These are phyloP conservation scores for Erithacus rubecula DNA, from an alignment of 2,797 vertebrate genomes.

Conservation along the genomic window DNA sequence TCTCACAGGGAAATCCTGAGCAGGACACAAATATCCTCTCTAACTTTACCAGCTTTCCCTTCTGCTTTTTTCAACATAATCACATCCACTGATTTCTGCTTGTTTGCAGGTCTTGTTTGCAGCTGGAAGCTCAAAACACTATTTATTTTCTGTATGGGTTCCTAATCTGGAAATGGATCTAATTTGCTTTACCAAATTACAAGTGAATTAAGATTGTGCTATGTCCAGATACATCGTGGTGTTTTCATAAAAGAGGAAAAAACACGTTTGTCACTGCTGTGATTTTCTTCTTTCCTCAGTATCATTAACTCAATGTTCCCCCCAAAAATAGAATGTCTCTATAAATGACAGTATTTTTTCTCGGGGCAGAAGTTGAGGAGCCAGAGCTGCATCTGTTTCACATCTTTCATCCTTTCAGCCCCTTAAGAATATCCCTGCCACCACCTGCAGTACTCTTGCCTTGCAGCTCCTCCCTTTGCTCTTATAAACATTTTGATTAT, in stretches of 20 bases:
- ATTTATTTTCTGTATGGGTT: background rate
- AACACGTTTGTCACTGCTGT: background rate
- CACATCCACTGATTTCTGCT: background rate
- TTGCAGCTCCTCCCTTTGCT: background rate
- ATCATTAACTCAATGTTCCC: background rate
- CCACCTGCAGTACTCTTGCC: background rate
- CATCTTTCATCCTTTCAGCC: background rate
- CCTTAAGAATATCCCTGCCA: conserved; percentile 7
- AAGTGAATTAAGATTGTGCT: conserved; percentile 32
- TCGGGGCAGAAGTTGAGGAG: background rate
- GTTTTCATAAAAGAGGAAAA: conserved; percentile 22
- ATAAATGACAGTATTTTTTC: background rate
- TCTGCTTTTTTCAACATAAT: background rate
- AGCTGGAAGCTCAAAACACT: background rate
- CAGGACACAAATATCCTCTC: background rate
- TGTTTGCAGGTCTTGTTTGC: conserved; percentile 9
- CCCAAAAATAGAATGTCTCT: background rate
- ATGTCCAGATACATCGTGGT: background rate
- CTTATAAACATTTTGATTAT: background rate
- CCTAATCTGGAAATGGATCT: conserved; percentile 45
- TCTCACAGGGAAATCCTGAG: background rate
- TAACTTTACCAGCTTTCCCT: background rate
- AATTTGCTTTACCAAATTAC: conserved; percentile 54
- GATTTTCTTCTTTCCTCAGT: conserved; percentile 3
- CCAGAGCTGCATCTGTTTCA: background rate